Conservation (phyloP, 23 tunicate genomes). For the Ascidia mentula region DNA sequence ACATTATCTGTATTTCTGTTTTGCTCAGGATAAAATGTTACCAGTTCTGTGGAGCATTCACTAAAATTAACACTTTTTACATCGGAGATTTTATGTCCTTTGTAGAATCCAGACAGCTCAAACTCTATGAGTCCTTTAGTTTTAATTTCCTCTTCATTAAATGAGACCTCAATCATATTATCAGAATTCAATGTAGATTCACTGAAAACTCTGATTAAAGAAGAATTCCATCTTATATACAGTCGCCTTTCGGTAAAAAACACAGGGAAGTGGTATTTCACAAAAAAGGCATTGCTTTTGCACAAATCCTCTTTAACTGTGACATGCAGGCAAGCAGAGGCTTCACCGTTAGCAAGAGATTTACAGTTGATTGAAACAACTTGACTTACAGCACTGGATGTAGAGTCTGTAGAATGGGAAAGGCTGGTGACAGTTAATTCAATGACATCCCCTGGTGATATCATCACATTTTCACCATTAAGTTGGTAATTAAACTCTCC, state of each 20-base stretch:
- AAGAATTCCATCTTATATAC: too few species aligned
- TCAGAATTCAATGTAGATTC: too few species aligned
- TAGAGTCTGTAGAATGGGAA: background rate
- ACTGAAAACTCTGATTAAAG: too few species aligned
- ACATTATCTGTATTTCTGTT: too few species aligned
- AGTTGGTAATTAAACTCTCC: background rate
- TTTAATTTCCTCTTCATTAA: too few species aligned
- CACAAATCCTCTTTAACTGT: background rate
- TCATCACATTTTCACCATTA: background rate
- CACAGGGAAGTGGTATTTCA: background rate
- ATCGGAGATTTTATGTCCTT: background rate
- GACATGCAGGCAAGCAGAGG: background rate
- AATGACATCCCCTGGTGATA: conserved; percentile 1
- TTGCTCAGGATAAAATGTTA: too few species aligned
- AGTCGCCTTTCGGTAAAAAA: background rate
- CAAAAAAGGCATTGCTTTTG: background rate
- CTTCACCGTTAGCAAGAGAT: background rate
- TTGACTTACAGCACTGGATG: background rate
- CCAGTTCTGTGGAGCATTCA: too few species aligned
- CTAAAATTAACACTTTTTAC: too few species aligned
- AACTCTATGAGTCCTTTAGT: too few species aligned
- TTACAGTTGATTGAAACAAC: background rate
- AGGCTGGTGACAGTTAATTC: background rate
- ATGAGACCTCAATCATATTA: too few species aligned
- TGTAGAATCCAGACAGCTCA: background rate